These are phyloP conservation scores for Ceratina japonica DNA, from an alignment of 1,140 invertebrate genomes.

Conservation along the genomic window DNA sequence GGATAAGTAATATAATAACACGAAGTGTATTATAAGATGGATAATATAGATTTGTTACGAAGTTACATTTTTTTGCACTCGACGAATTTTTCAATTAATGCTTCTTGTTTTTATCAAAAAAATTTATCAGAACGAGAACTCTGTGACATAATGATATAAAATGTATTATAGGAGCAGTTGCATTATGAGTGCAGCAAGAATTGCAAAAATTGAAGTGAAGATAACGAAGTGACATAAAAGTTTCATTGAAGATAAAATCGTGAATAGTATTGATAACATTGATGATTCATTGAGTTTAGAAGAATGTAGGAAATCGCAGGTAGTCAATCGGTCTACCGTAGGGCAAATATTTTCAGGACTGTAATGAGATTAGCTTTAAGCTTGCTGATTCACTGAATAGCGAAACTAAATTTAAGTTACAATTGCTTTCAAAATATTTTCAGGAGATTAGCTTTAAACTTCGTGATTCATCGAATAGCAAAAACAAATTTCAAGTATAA, in stretches of 20 bases:
- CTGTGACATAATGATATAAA: neutral
- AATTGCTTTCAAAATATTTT: neutral
- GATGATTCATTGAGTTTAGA: neutral
- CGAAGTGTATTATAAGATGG: too few species aligned
- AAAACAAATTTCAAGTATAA: neutral
- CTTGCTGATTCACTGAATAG: neutral
- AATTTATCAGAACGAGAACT: neutral
- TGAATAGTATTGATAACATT: neutral
- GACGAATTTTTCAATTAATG: too few species aligned
- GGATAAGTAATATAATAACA: too few species aligned
- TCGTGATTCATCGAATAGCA: neutral
- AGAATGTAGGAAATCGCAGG: neutral
- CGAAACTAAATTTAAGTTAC: neutral
- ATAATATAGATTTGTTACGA: too few species aligned
- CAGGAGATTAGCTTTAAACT: neutral
- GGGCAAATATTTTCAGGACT: neutral
- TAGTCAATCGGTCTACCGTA: neutral
- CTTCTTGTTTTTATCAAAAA: too few species aligned
- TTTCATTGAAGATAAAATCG: neutral
- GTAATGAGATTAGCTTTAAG: neutral
- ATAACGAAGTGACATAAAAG: neutral
- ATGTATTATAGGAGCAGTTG: too few species aligned
- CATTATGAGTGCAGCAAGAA: neutral
- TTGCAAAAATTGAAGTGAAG: neutral
- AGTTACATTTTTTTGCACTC: too few species aligned